These are phyloP conservation scores for Stenotaenia linearis DNA, from an alignment of 2,888 invertebrate genomes.

Conservation along the genomic window DNA sequence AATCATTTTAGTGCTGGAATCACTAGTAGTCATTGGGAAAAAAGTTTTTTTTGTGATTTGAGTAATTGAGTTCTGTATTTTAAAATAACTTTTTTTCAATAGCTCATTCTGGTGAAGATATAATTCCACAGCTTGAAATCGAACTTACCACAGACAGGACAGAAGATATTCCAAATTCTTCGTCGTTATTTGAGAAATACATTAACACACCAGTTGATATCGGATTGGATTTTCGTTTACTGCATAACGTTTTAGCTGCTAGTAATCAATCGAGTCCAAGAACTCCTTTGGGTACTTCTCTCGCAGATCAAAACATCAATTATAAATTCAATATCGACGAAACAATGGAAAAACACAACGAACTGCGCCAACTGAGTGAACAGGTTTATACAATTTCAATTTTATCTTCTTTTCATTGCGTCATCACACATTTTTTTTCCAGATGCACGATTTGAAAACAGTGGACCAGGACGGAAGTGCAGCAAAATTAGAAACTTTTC, in stretches of 20 bases:
- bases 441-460: constrained; percentile 28
- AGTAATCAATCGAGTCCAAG: not conserved
- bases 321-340: not conserved
- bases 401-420: not conserved
- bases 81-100: not conserved
- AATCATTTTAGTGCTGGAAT: no score
- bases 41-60: no score
- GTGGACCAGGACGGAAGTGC: constrained; percentile 26
- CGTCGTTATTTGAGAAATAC: not conserved
- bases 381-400: not conserved
- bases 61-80: not conserved
- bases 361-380: not conserved
- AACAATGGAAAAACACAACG: not conserved
- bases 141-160: not conserved
- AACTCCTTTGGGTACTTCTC: not conserved
- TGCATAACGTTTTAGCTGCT: not conserved
- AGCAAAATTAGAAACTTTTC: constrained; percentile 28
- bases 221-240: not conserved
- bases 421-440: not conserved
- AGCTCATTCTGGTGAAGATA: not conserved
- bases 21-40: no score
- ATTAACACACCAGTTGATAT: not conserved
- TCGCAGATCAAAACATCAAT: not conserved
- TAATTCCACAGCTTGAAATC: not conserved
- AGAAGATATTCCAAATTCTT: not conserved